A percentile compares a stretch with the other conserved stretches of the same genome.
Evolutionary conservation across 2,113 vertebrate species (phyloP).

Genomic region (Prietella phreatophila): DNA sequence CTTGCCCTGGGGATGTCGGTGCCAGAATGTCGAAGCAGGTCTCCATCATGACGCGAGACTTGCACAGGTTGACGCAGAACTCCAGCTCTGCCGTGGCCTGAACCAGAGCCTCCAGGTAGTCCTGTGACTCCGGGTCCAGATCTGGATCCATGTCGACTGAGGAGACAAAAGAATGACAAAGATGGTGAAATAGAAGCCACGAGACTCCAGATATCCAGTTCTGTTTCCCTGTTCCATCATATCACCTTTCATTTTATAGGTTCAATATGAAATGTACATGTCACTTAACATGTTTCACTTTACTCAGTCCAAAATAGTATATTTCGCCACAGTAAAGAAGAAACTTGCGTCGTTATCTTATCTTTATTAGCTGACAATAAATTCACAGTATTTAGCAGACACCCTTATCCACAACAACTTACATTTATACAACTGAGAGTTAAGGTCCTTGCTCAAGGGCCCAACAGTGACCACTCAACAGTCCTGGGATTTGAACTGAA

Average conservation of each 20-base stretch:
- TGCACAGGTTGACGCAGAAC: constrained; percentile 86
- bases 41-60: constrained; percentile 92
- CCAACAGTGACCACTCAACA: too few relatives aligned
- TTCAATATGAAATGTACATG: neutral
- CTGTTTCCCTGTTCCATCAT: neutral
- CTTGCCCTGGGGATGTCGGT: constrained; percentile 60
- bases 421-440: too few relatives aligned
- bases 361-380: too few relatives aligned
- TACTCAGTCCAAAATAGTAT: too few relatives aligned
- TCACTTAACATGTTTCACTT: too few relatives aligned
- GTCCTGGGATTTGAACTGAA: too few relatives aligned
- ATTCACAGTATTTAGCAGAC: too few relatives aligned
- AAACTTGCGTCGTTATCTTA: too few relatives aligned
- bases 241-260: neutral
- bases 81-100: constrained; percentile 83
- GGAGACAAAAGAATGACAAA: neutral
- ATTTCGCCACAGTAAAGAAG: too few relatives aligned
- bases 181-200: neutral
- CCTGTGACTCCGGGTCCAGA: constrained; percentile 84
- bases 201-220: neutral
- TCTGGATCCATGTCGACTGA: constrained; percentile 87
- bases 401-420: too few relatives aligned
- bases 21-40: constrained; percentile 87
- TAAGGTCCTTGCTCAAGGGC: too few relatives aligned
- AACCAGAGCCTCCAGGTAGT: constrained; percentile 84